Base-by-base conservation (phyloP, 2,113 vertebrate genomes). In the Pagrus major region DNA sequence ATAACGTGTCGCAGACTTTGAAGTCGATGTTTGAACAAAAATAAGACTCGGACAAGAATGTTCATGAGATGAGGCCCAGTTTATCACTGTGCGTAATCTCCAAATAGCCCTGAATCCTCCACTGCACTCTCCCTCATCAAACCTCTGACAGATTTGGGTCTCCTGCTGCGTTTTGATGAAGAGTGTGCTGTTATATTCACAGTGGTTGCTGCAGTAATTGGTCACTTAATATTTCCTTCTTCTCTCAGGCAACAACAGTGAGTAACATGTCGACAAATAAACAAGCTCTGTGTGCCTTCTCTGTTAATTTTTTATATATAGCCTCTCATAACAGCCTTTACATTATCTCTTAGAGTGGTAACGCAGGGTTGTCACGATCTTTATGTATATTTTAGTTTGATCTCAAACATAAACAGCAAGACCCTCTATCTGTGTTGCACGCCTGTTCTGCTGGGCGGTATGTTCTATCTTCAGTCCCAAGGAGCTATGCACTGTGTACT, bases 131-230 rank as follows among this genome's bases (percentile, higher is more conserved):
- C 42, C 78, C 67, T 87, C 78, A 83, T 92, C 92, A 87, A 76
- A 79, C 81, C 54, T n/a, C 73, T 80, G 89, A 90, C 91, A 92
- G 84, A 93, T 90, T 86, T 71, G 76, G 90, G 92, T 83, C 91
- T 91, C 56, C 79, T 74, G 88, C 76, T 80, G 77, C 1, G 73
- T 47, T 60, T 74, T 83, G 78, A 85, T 78, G 58, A 80, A 85
- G 87, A 71, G 70, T 80, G 51, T 87, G 74, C 63, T 21, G 58
- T 65, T 79, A 49, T 20, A 64, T 75, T 88, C 75, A 68, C 88
- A 83, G 80, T 81, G 71, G 68, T 73, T 68, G 78, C 88, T 71
- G 58, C 76, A 78, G 82, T 83, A 89, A 88, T 90, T 91, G 86
- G 73, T 86, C 76, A 83, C 70, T 83, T 80, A 83, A 81, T 67